Conservation (phyloP, 2,797 vertebrate species). For the Tragopan temminckii region DNA sequence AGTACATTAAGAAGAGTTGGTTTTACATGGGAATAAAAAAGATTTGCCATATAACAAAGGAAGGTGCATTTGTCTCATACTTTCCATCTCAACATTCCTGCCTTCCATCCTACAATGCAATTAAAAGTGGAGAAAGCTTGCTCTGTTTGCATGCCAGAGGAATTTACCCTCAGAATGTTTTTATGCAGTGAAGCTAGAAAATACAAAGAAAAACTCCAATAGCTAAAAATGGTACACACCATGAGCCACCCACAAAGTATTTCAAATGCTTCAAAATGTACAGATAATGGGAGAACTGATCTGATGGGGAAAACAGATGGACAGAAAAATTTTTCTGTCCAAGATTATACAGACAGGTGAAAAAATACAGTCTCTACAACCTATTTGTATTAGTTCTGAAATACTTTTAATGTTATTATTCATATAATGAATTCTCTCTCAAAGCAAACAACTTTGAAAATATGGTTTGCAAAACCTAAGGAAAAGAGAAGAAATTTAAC, state of each 20-base stretch:
- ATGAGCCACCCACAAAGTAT: not conserved
- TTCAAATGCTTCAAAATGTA: not conserved
- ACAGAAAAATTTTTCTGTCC: not conserved
- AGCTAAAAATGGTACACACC: not conserved
- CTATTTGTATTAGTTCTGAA: not conserved
- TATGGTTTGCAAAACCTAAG: not conserved
- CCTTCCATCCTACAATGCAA: not conserved
- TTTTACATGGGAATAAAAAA: not conserved
- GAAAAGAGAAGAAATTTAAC: not conserved
- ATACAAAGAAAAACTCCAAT: not conserved
- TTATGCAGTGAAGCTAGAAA: not conserved
- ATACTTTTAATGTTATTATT: not conserved
- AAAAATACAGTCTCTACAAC: not conserved
- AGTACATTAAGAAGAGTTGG: not conserved
- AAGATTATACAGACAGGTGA: not conserved
- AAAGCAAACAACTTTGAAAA: conserved; percentile 9
- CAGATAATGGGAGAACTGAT: not conserved
- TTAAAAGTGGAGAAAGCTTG: not conserved
- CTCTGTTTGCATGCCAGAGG: not conserved
- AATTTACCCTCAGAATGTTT: not conserved
- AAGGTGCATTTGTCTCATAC: not conserved
- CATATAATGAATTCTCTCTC: not conserved
- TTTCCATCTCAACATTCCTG: not conserved
- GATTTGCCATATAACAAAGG: not conserved
- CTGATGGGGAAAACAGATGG: not conserved